phyloP scores from a whole-genome alignment of 2,888 invertebrate species.

The Caenorhabditis doughertyi region DNA sequence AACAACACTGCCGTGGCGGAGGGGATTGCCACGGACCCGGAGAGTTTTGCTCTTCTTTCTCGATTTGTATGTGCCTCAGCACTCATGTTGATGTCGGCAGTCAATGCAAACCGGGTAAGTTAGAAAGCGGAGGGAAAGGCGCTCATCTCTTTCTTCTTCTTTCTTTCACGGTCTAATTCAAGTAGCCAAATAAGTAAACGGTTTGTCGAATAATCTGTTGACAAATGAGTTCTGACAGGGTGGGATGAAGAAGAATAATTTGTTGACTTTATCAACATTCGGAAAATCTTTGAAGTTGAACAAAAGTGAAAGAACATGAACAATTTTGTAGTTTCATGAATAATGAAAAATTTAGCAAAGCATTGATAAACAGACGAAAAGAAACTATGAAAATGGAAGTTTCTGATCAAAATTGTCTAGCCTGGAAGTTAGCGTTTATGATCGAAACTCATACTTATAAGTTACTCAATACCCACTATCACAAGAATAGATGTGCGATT shows the following conservation, averaged over 20 bases:
- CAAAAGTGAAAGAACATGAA: background rate
- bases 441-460: no score
- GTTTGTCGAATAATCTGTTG: conserved; percentile 57
- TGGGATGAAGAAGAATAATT: background rate
- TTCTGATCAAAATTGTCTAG: no score
- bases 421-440: no score
- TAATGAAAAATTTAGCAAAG: background rate
- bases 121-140: background rate
- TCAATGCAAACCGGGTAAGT: conserved; percentile 76
- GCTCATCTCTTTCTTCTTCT: conserved; percentile 36
- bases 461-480: no score
- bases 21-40: conserved; percentile 79
- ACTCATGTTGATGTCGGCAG: conserved; percentile 76
- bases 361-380: no score
- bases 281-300: conserved; percentile 1
- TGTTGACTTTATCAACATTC: conserved; percentile 45
- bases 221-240: conserved; percentile 39
- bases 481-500: no score
- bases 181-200: conserved; percentile 62
- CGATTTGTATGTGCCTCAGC: conserved; percentile 77
- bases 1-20: conserved; percentile 72
- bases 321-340: background rate
- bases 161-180: conserved; percentile 61
- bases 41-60: conserved; percentile 78
- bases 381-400: no score